Base-by-base conservation (phyloP, 2,797 vertebrate species). In the Sebastes trivittatus region DNA sequence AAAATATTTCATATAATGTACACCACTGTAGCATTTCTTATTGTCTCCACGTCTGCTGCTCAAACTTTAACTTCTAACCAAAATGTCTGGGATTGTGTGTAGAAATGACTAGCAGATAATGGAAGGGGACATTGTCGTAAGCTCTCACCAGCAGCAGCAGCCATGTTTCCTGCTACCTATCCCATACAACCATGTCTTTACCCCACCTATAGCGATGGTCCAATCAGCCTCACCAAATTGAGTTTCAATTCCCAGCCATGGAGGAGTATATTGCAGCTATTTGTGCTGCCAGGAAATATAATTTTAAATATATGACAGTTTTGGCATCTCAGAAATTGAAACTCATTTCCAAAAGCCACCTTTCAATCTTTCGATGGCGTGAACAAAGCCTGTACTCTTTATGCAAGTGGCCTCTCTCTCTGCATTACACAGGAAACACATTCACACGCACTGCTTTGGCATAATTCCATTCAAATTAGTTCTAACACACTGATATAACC, bases 281-380 rank as follows among this genome's bases (percentile, higher is more conserved):
- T n/a, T 54, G 11, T 7, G 23, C 54, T 62, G 34, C 62, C 20
- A 71, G 7, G 42, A 77, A 80, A 46, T 13, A 30, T 0, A 55
- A 70, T 60, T 62, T 22, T 1, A 62, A 67, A 59, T 67, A 63
- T 59, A 34, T 14, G 7, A 22, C 66, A 25, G 13, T 66, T 75
- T 77, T 78, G 32, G 68, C 32, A 60, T 73, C 20, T 46, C 14
- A 30, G 63, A 73, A 56, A 38, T 42, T 14, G 20, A 23, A 80
- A 55, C 5, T 34, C 42, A 6, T 29, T 42, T 49, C 18, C 38
- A 38, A 49, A 68, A 23, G 27, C 14, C 22, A 16, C 22, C 9
- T 64, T 60, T 58, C 34, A 66, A 10, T 49, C 6, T 66, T 71
- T 36, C 25, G 34, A 18, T 32, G 7, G 4, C 20, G 4, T 49